Evolutionary conservation across 1,140 invertebrate species (phyloP), one percentile per base, ranked within the genome.

Genomic region (Dicyema japonicum): DNA sequence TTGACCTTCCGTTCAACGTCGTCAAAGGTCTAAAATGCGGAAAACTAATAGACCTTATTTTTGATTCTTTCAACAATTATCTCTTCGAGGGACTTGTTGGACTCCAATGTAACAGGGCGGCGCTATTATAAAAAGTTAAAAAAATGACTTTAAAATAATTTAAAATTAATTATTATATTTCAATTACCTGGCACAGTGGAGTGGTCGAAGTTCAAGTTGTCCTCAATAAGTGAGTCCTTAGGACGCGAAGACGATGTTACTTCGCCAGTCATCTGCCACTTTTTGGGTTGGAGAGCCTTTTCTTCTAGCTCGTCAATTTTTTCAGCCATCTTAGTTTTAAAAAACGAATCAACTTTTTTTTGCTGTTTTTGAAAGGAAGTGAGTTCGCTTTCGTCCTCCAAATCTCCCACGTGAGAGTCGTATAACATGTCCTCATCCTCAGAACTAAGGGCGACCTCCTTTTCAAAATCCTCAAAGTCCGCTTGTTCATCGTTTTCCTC

Each of bases 251-350:
- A 42, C 1, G 64, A 70, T 26, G 58, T 59, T 0, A 75, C 61
- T 61, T 94, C 80, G 27, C 82, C 82, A 39, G 64, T 66, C 22
- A 90, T 51, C 44, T 76, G 71, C 82, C 82, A 92, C n/a, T n/a
- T n/a, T n/a, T n/a, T n/a, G n/a, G n/a, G n/a, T n/a, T n/a, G n/a
- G n/a, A n/a, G n/a, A 1, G 70, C 62, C 39, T 78, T 78, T 34
- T 75, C 67, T 21, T 54, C 46, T 5, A n/a, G n/a, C n/a, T n/a
- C n/a, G n/a, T n/a, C n/a, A n/a, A n/a, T n/a, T n/a, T n/a, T n/a
- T n/a, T n/a, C n/a, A n/a, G n/a, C n/a, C n/a, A n/a, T n/a, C n/a
- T n/a, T n/a, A n/a, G n/a, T n/a, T n/a, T n/a, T n/a, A n/a, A n/a
- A n/a, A n/a, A n/a, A n/a, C n/a, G n/a, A n/a, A n/a, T n/a, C n/a